Percentiles rank a stretch among this genome's conserved stretches.
Evolutionary conservation across 2,113 vertebrate species (phyloP).

Genomic region (Phrynosoma platyrhinos): DNA sequence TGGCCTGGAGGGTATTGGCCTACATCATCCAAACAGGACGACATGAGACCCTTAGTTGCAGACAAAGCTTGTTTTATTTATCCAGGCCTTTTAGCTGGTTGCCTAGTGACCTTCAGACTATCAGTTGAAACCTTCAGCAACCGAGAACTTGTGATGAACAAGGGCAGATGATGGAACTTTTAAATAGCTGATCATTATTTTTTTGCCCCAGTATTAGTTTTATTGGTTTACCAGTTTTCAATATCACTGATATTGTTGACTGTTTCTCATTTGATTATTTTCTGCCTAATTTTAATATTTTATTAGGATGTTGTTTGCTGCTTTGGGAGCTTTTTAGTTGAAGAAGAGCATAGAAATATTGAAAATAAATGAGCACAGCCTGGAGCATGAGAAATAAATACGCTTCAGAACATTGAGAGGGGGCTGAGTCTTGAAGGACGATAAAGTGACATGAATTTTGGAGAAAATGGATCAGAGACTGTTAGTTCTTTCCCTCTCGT

Average conservation of each 20-base stretch:
- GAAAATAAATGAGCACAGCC: not conserved
- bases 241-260: not conserved
- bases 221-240: not conserved
- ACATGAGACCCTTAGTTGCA: not conserved
- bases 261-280: not conserved
- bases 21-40: too few species aligned
- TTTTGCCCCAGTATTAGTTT: not conserved
- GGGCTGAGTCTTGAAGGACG: not conserved
- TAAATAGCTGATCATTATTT: not conserved
- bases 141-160: not conserved
- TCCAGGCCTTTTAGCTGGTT: not conserved
- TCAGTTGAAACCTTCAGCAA: not conserved
- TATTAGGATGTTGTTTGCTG: not conserved
- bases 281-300: slow-evolving; percentile 14
- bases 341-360: not conserved
- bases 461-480: not conserved
- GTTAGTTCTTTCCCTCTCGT: not conserved
- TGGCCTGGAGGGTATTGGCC: too few species aligned
- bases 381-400: not conserved
- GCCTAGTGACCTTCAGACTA: too few species aligned
- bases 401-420: not conserved
- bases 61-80: not conserved
- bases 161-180: not conserved
- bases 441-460: not conserved
- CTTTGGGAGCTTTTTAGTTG: not conserved